phyloP scores from a whole-genome alignment of 2,797 vertebrate species.

The Phataginus tetradactyla region DNA sequence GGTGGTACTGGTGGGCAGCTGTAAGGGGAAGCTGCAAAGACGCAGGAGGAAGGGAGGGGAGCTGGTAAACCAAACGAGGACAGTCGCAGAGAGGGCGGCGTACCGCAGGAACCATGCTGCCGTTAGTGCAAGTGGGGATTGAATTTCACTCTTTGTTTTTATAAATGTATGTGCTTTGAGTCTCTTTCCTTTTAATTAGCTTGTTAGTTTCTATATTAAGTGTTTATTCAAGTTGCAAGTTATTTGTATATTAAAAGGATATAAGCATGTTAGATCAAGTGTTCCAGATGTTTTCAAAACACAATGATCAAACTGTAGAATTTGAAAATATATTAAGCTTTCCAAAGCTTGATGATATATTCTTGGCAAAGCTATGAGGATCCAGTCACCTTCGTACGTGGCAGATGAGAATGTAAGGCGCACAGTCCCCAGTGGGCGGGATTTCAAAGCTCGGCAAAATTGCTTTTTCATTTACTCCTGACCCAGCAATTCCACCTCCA shows the following conservation, averaged over 20 bases:
- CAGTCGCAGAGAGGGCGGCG: not conserved
- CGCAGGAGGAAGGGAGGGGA: slow-evolving; percentile 47
- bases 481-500: not conserved
- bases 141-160: rapidly evolving
- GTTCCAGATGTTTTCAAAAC: not conserved
- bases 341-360: not conserved
- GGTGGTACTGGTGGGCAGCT: slow-evolving; percentile 73
- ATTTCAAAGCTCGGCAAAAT: not conserved
- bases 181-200: not conserved
- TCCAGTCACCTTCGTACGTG: not conserved
- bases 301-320: not conserved
- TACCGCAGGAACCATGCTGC: rapidly evolving
- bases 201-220: not conserved
- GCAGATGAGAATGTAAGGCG: not conserved
- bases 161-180: rapidly evolving
- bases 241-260: not conserved
- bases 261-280: not conserved
- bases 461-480: not conserved
- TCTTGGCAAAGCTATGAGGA: not conserved
- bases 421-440: not conserved
- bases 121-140: rapidly evolving
- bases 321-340: not conserved
- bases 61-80: not conserved
- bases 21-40: slow-evolving; percentile 59
- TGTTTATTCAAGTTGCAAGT: not conserved